These are phyloP conservation scores for Columba guinea DNA, from an alignment of 2,797 vertebrate species.

Conservation along the genomic window DNA sequence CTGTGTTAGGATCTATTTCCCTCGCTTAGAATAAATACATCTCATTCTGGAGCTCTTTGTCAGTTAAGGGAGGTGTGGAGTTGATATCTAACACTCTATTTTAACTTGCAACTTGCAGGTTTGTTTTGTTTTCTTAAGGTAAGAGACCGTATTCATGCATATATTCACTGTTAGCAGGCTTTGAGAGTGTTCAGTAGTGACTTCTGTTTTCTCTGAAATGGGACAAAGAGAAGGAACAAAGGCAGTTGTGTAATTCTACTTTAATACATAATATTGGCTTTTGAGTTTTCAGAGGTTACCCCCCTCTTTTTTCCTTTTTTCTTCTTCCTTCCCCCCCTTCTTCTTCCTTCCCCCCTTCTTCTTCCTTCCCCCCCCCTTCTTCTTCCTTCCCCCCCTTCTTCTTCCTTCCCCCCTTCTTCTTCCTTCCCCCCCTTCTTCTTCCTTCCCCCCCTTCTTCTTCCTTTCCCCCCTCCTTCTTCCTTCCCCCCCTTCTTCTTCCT, in stretches of 20 bases:
- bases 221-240: not conserved
- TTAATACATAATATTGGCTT: not conserved
- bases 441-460: too few relatives aligned
- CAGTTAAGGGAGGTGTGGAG: not conserved
- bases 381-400: too few relatives aligned
- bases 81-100: rapidly evolving
- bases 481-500: too few relatives aligned
- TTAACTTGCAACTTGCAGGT: not conserved
- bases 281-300: not conserved
- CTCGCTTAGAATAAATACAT: not conserved
- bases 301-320: too few relatives aligned
- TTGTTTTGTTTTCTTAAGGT: not conserved
- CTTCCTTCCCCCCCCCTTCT: too few relatives aligned
- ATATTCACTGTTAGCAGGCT: not conserved
- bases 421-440: too few relatives aligned
- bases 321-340: too few relatives aligned
- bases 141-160: not conserved
- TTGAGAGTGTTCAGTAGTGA: not conserved
- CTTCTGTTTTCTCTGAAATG: not conserved
- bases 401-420: too few relatives aligned
- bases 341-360: too few relatives aligned
- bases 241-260: not conserved
- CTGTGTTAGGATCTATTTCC: not conserved
- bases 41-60: too few relatives aligned
- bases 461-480: too few relatives aligned